Evolutionary conservation across 2,113 vertebrate genomes (phyloP), one percentile per base, ranked within the genome.

Genomic region (Hemiprocne comata): DNA sequence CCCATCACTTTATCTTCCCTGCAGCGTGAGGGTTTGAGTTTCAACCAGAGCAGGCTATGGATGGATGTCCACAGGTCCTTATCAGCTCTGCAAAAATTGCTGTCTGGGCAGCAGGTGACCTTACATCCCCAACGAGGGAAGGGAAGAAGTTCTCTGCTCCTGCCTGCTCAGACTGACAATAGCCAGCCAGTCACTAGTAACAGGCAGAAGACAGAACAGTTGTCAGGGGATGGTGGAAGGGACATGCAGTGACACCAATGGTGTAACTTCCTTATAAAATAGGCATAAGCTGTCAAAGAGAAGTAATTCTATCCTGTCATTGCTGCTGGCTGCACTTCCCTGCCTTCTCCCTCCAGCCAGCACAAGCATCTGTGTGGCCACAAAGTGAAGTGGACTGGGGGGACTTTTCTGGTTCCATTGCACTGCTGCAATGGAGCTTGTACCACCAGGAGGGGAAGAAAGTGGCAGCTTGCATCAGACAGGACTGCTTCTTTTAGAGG

Each of bases 161-260:
- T 72, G 60, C 19, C 40, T 66, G 40, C 60, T 61, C 46, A 36
- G 51, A 4, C 23, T 38, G 44, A 28, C 58, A 36, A n/a, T 1
- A n/a, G 57, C 4, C 78, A 94, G 31, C 0, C 18, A 82, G 33
- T n/a, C 44, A 58, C 17, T 79, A n/a, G n/a, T n/a, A 60, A n/a
- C 8, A 60, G 57, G 75, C 53, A 90, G 73, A 44, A 61, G n/a
- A 33, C 4, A 14, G 6, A 44, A 75, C 1, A 51, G 44, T 2
- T 70, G 64, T 50, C 64, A n/a, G 28, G 54, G 80, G 60, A 17
- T 40, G 51, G 21, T 8, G 55, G 60, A 57, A 78, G 50, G 72
- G 60, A 24, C 21, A 6, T 1, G 26, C 46, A 13, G 12, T 12
- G 64, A 11, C 3, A 19, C 0, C 0, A 17, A 28, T 17, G 8